Percentiles rank a stretch among this genome's conserved stretches.
Conservation (phyloP, 2,113 vertebrate species). For the Perca fluviatilis region DNA sequence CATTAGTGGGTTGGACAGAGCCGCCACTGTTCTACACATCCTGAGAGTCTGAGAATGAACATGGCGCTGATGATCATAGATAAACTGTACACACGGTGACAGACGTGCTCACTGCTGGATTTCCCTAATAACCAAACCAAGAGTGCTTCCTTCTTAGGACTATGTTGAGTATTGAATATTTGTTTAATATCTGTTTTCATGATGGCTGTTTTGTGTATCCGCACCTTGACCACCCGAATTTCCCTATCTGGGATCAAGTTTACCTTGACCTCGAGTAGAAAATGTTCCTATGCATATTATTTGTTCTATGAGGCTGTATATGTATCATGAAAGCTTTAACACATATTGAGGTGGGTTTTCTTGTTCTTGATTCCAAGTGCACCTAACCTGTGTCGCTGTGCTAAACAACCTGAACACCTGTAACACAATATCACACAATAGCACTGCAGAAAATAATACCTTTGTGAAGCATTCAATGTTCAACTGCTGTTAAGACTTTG, state of each 20-base stretch:
- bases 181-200: too few species aligned
- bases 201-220: too few species aligned
- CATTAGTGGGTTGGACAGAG: slow-evolving; percentile 78
- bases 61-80: slow-evolving; percentile 62
- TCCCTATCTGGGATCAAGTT: too few species aligned
- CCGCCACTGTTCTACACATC: slow-evolving; percentile 74
- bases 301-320: neutral
- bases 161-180: neutral
- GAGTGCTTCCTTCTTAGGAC: neutral
- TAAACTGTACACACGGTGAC: slow-evolving; percentile 44
- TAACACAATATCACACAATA: slow-evolving; percentile 23
- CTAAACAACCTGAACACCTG: slow-evolving; percentile 8
- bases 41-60: slow-evolving; percentile 58
- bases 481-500: slow-evolving; percentile 1
- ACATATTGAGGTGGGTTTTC: neutral
- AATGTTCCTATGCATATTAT: neutral
- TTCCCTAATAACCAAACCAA: slow-evolving; percentile 12
- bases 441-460: slow-evolving; percentile 4
- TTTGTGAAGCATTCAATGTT: slow-evolving; percentile 13
- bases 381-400: neutral
- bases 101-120: neutral
- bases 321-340: neutral
- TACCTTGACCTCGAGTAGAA: neutral
- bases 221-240: too few species aligned
- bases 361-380: neutral